Conservation (phyloP, 2,888 invertebrate species). For the Silvanus unidentatus region DNA sequence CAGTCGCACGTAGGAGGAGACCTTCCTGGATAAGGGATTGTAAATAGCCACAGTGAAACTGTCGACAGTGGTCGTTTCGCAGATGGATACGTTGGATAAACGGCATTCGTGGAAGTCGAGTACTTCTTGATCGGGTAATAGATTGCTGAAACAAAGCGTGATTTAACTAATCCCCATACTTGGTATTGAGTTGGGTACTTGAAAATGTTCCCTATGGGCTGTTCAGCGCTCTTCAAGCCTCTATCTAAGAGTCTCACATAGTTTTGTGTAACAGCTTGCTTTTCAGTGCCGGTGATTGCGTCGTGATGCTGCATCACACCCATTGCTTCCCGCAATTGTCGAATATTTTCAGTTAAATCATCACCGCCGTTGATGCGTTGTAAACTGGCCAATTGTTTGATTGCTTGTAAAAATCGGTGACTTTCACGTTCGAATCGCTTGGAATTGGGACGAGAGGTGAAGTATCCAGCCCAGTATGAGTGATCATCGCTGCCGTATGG, state of each 20-base stretch:
- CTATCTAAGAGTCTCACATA: conserved; percentile 70
- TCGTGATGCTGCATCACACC: conserved; percentile 92
- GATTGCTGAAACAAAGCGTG: conserved; percentile 9
- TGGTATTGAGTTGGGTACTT: too few species aligned
- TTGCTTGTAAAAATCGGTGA: conserved; percentile 69
- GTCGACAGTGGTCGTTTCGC: conserved; percentile 53
- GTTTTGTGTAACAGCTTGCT: conserved; percentile 81
- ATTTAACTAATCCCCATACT: conserved; percentile 22
- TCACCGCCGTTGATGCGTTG: conserved; percentile 30
- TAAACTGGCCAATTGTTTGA: conserved; percentile 37
- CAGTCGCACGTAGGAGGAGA: conserved; percentile 54
- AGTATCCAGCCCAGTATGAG: conserved; percentile 90
- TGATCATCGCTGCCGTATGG: conserved; percentile 80
- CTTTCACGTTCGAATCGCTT: conserved; percentile 70
- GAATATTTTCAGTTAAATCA: conserved; percentile 51
- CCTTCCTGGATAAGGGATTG: conserved; percentile 66
- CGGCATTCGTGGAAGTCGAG: conserved; percentile 46
- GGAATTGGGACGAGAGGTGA: conserved; percentile 71
- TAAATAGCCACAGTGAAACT: conserved; percentile 63
- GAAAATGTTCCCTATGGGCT: conserved; percentile 19
- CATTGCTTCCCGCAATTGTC: conserved; percentile 66
- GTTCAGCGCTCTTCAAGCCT: conserved; percentile 52
- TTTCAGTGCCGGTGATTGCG: conserved; percentile 81
- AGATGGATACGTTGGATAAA: conserved; percentile 69
- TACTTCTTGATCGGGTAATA: background rate